Conservation (phyloP, 2,113 vertebrate genomes). For the Xiphias gladius region DNA sequence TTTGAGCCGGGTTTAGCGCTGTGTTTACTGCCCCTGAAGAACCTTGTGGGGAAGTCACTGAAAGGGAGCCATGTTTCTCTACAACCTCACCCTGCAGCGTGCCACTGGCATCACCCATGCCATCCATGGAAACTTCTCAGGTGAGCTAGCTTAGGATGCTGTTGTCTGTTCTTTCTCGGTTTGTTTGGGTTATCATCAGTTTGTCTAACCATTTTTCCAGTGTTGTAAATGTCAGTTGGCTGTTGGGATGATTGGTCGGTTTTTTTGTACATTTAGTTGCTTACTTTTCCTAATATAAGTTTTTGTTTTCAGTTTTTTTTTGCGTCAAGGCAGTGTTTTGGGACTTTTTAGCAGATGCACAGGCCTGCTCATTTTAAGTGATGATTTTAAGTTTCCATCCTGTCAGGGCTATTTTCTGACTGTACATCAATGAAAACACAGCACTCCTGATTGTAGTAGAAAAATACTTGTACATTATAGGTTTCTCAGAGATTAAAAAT, state of each 20-base stretch:
- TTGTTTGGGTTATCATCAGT: no score
- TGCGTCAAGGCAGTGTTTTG: no score
- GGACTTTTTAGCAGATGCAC: no score
- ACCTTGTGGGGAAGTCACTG: slow-evolving; percentile 46
- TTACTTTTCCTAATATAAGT: neutral
- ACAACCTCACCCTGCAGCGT: slow-evolving; percentile 96
- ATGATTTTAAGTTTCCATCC: no score
- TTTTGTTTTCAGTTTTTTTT: neutral
- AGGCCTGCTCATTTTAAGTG: no score
- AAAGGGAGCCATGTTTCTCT: slow-evolving; percentile 92
- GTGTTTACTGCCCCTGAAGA: slow-evolving; percentile 53
- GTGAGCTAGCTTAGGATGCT: slow-evolving; percentile 74
- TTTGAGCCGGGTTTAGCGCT: slow-evolving; percentile 39
- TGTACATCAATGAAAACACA: no score
- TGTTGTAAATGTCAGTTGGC: no score
- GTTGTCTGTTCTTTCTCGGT: neutral
- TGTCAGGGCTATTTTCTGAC: no score
- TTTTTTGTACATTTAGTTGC: neutral
- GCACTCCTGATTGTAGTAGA: no score
- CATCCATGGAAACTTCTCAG: slow-evolving; percentile 99
- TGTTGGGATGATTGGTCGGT: neutral
- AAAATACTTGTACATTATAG: no score
- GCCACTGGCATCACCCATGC: slow-evolving; percentile 97
- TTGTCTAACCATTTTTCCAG: neutral
- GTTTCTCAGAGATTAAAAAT: no score